Evolutionary conservation across 1,140 invertebrate genomes (phyloP).

Genomic region (Trypoxylus dichotomus): DNA sequence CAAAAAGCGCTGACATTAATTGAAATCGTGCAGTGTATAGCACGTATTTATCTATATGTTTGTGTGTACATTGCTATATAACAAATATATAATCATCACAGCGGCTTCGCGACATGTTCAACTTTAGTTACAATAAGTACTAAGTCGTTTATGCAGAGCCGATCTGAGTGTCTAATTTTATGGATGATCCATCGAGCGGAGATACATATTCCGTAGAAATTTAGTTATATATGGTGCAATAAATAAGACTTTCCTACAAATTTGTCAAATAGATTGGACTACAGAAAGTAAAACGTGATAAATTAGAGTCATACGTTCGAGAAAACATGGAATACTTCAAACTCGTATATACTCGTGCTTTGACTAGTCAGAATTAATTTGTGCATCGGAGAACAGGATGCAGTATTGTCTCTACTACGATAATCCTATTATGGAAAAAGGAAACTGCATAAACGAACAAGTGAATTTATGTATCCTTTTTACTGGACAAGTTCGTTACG

Average conservation of each 20-base stretch:
- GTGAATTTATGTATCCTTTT: not conserved
- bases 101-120: not conserved
- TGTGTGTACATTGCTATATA: too few species aligned
- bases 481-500: too few species aligned
- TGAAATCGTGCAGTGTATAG: not conserved
- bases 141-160: not conserved
- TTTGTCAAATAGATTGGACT: not conserved
- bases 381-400: not conserved
- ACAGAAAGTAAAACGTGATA: slow-evolving; percentile 6
- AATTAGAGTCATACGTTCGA: not conserved
- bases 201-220: slow-evolving; percentile 6
- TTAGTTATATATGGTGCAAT: not conserved
- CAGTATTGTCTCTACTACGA: not conserved
- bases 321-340: not conserved
- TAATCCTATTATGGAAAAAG: not conserved
- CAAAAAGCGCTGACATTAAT: not conserved
- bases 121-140: not conserved
- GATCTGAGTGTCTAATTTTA: not conserved
- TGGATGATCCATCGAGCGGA: not conserved
- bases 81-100: not conserved
- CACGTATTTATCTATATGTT: not conserved
- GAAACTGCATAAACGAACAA: not conserved
- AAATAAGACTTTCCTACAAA: slow-evolving; percentile 10
- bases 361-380: slow-evolving; percentile 10
- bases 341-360: not conserved